Percentiles rank a stretch among this genome's conserved stretches.
Evolutionary conservation across 2,888 invertebrate species (phyloP).

Genomic region (Boloria selene): DNA sequence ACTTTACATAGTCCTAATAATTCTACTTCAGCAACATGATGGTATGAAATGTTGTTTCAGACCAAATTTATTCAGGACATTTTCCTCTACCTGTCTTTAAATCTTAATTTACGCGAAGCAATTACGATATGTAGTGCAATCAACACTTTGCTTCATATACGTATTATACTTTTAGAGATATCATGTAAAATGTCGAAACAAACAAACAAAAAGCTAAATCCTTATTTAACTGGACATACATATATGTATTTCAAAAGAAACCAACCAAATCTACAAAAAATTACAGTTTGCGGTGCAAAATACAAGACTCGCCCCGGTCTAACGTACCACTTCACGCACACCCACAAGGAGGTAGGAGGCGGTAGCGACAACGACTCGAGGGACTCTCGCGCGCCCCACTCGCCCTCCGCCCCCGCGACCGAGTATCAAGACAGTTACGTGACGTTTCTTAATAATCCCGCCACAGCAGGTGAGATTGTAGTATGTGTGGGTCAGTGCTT

Average conservation of each 20-base stretch:
- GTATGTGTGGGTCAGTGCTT: conserved; percentile 19
- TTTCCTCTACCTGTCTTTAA: too few species aligned
- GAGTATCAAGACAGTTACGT: conserved; percentile 87
- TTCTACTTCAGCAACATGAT: too few species aligned
- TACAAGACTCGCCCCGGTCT: conserved; percentile 98
- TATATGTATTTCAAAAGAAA: not conserved
- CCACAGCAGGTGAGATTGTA: conserved; percentile 56
- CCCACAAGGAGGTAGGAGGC: conserved; percentile 85
- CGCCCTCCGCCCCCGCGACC: conserved; percentile 54
- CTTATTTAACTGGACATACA: not conserved
- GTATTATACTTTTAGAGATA: too few species aligned
- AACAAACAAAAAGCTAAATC: too few species aligned
- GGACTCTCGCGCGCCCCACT: conserved; percentile 51
- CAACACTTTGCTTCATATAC: too few species aligned
- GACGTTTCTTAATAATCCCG: conserved; percentile 85
- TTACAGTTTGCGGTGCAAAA: conserved; percentile 93
- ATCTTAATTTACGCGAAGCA: too few species aligned
- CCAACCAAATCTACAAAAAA: not conserved
- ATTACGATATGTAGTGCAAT: too few species aligned
- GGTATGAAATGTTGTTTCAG: too few species aligned
- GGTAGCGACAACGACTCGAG: conserved; percentile 58
- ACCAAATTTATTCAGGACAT: too few species aligned
- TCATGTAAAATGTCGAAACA: too few species aligned
- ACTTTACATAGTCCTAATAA: too few species aligned
- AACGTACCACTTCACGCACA: conserved; percentile 97